Evolutionary conservation across 2,888 invertebrate genomes (phyloP), one percentile per base, ranked within the genome.

Genomic region (Amphipyra tragopoginis): DNA sequence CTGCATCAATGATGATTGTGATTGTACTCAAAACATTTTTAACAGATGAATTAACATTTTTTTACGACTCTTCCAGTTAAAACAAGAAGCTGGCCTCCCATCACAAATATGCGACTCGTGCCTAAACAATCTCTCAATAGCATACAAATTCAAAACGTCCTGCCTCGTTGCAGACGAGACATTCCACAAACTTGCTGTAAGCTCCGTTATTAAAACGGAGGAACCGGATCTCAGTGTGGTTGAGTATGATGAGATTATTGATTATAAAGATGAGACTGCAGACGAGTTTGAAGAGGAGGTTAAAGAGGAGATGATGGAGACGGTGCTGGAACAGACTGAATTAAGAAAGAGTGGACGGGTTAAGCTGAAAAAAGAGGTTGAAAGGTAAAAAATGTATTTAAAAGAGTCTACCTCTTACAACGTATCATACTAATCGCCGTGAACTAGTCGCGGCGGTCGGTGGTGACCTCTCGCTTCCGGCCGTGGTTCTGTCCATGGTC

Each of bases 111-210:
- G 90, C 33, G 62, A 75, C 2, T 34, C 21, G 5, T 90, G 90
- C 15, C 58, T 82, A 0, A 52, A 71, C 3, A 77, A 87, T 13
- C 66, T 90, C 2, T 65, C 80, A 0, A 51, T 81, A 1, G 87
- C 90, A 0, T 62, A 83, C 44, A 84, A 83, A 47, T 90, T 90
- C 58, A 90, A 90, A 76, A 80, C 73, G 0, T 72, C 78, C 3
- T 90, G 87, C 39, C 36, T 90, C 4, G 39, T 79, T 0, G 79
- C 89, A 0, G 83, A 89, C 0, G 65, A 85, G 7, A 77, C 77
- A 0, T 82, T 86, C 26, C 78, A 57, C 3, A 85, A 82, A 9
- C 13, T 82, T 1, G 5, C 79, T 0, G 14, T 53, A 1, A 38
- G 45, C 4, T 4, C 47, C 0, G 43, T 44, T 4, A 81, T 86